phyloP scores from a whole-genome alignment of 1,140 invertebrate species.

The Hycleus phaleratus region DNA sequence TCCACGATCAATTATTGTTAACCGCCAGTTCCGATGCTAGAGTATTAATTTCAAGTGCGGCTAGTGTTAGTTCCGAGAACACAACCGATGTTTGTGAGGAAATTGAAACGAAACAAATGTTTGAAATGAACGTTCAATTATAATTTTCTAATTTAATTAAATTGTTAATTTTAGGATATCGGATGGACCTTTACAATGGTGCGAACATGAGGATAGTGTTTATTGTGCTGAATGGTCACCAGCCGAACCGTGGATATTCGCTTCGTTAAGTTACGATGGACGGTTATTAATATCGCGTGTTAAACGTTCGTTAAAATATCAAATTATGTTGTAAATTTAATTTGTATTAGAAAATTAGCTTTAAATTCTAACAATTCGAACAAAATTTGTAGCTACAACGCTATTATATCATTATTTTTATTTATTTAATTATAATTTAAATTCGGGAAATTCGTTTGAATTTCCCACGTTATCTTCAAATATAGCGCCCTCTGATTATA shows the following conservation, averaged over 20 bases:
- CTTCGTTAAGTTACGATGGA: conserved; percentile 94
- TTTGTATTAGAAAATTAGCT: too few relatives aligned
- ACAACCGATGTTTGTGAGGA: conserved; percentile 23
- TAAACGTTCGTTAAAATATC: conserved; percentile 86
- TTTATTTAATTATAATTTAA: too few relatives aligned
- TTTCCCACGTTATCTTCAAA: too few relatives aligned
- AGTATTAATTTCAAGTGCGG: conserved; percentile 78
- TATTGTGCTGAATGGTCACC: conserved; percentile 96
- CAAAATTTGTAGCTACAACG: too few relatives aligned
- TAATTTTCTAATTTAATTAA: conserved; percentile 6
- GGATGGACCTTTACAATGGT: conserved; percentile 80
- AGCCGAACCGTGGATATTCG: conserved; percentile 97
- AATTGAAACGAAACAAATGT: conserved; percentile 35
- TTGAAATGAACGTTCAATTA: conserved; percentile 9
- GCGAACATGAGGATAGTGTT: conserved; percentile 97
- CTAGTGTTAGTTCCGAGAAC: conserved; percentile 70
- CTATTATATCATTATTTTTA: too few relatives aligned
- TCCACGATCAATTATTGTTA: conserved; percentile 94
- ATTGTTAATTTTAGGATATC: conserved; percentile 46
- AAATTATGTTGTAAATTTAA: conserved; percentile 60
- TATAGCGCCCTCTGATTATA: too few relatives aligned
- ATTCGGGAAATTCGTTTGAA: too few relatives aligned
- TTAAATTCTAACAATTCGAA: too few relatives aligned
- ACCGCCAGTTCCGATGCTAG: conserved; percentile 91
- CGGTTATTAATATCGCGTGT: conserved; percentile 87